These are phyloP conservation scores for Carcina quercana DNA, from an alignment of 2,888 invertebrate genomes.

Conservation along the genomic window DNA sequence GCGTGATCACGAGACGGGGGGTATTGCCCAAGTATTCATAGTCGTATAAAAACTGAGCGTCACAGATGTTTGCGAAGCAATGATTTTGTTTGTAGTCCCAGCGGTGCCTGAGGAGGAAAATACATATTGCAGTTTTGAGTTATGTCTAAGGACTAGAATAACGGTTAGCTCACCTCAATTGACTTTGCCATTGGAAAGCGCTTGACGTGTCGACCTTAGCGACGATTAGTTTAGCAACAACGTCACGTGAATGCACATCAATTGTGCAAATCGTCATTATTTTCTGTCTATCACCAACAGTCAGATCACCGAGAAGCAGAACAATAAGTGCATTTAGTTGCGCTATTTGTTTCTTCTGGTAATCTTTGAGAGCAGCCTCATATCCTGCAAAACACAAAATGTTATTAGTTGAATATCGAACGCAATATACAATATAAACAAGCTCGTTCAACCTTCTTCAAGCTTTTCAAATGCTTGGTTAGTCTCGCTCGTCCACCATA, in stretches of 20 bases:
- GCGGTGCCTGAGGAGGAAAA: constrained; percentile 65
- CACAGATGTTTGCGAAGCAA: constrained; percentile 96
- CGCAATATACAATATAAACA: too few relatives aligned
- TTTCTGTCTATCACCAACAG: constrained; percentile 90
- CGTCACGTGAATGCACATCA: constrained; percentile 95
- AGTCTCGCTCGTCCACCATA: constrained; percentile 97
- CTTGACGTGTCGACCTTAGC: constrained; percentile 86
- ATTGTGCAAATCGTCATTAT: constrained; percentile 98
- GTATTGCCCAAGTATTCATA: constrained; percentile 97
- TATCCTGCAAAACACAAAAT: too few relatives aligned
- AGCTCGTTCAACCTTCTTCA: constrained; percentile 90
- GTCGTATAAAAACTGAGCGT: constrained; percentile 92
- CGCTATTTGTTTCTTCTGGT: constrained; percentile 89
- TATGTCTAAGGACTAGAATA: not conserved
- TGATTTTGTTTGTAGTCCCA: constrained; percentile 89
- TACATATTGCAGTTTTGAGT: not conserved
- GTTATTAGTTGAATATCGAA: too few relatives aligned
- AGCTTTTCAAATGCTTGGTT: constrained; percentile 91
- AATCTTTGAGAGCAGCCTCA: constrained; percentile 94
- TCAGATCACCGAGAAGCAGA: constrained; percentile 86
- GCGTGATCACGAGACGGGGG: constrained; percentile 94
- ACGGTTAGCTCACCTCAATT: constrained; percentile 73
- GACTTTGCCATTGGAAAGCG: constrained; percentile 94
- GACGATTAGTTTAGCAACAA: constrained; percentile 89
- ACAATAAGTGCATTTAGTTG: constrained; percentile 90